Conservation (phyloP, 2,797 vertebrate genomes). For the Halcyon leucocephala region DNA sequence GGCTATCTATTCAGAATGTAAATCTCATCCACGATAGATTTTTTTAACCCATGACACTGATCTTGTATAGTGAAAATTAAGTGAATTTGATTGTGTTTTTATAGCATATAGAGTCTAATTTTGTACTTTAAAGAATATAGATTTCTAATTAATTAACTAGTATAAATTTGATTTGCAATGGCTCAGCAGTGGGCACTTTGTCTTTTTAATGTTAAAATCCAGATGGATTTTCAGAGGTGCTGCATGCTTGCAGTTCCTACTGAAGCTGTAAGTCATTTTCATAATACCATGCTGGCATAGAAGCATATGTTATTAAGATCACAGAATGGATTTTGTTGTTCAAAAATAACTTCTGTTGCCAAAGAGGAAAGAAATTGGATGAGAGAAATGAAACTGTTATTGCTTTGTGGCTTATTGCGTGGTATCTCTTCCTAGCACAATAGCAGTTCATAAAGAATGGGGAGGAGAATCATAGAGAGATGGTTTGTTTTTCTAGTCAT, state of each 20-base stretch:
- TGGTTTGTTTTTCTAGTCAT: background rate
- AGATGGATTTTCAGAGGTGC: background rate
- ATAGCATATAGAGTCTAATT: background rate
- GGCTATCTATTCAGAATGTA: background rate
- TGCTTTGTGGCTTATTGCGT: constrained; percentile 12
- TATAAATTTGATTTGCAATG: background rate
- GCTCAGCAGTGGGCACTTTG: background rate
- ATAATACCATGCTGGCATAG: background rate
- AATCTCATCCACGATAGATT: background rate
- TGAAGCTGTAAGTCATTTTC: constrained; percentile 20
- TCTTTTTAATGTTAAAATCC: background rate
- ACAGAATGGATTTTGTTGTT: constrained; percentile 32
- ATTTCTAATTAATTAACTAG: background rate
- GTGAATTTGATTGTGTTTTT: background rate
- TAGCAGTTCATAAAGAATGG: background rate
- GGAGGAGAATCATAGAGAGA: background rate
- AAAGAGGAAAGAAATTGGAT: constrained; percentile 15
- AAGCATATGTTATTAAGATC: constrained; percentile 34
- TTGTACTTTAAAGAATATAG: background rate
- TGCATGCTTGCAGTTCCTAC: background rate
- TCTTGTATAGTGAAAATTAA: background rate
- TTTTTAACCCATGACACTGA: background rate
- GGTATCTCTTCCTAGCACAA: background rate
- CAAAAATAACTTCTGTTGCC: constrained; percentile 18
- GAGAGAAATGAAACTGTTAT: constrained; percentile 1